Base-by-base conservation (phyloP, 2,888 invertebrate species). In the Lapara coniferarum region DNA sequence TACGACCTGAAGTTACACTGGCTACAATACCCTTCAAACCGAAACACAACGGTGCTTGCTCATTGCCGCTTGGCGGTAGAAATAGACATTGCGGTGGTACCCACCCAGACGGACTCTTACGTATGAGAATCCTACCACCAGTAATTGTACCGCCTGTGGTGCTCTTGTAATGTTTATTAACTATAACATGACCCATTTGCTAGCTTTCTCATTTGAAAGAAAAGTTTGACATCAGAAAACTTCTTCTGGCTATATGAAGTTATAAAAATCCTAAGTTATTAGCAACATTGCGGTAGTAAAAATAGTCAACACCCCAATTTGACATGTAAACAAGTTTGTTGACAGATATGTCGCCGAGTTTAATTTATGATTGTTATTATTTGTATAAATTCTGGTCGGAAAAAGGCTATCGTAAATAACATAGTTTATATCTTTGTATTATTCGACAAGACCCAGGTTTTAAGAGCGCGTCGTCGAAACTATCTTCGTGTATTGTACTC, bases 321-420 rank as follows among this genome's bases (percentile, higher is more conserved):
- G 72, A 74, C 74, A 66, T 67, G 74, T 78, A 79, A 81, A 80
- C 78, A 81, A 68, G 68, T 52, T n/a, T 71, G 71, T 69, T 71
- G 66, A 66, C 58, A 66, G 37, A 68, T 52, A 70, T 74, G 53
- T 71, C 59, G 70, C 71, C 69, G 37, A 63, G 56, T 69, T 68
- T 59, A 53, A 71, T 66, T 72, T 70, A 49, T 46, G 14, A 70
- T 71, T 72, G 30, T 66, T 70, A 58, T 73, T 74, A 66, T 71
- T 74, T 69, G 69, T 69, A 16, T 59, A 44, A 59, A 51, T 14
- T 46, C 10, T 49, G 51, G n/a, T 59, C n/a, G 46, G 44, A n/a
- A 44, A 13, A 58, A 46, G 16, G 46, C 44, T 16, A 16, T 59
- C 59, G 46, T 44, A 51, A 51, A 51, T 51, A 59, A n/a, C 14